Evolutionary conservation across 2,888 invertebrate genomes (phyloP).

Genomic region (Hermaeophaga mercurialis): DNA sequence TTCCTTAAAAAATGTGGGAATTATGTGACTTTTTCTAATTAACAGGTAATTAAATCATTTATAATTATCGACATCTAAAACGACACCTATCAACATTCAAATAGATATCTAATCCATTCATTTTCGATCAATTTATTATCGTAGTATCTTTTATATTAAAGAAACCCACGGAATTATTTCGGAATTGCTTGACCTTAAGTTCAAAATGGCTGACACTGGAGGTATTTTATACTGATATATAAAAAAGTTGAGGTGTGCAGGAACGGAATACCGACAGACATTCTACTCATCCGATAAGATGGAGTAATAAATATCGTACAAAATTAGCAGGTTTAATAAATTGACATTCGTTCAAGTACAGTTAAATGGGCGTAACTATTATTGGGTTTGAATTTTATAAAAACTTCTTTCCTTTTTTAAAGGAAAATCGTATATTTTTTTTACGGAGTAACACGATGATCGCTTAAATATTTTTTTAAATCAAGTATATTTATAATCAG

Average conservation of each 20-base stretch:
- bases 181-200: constrained; percentile 31
- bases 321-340: too few species aligned
- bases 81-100: background rate
- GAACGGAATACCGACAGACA: constrained; percentile 30
- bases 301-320: constrained; percentile 26
- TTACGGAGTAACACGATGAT: too few species aligned
- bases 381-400: too few species aligned
- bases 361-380: too few species aligned
- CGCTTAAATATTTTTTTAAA: too few species aligned
- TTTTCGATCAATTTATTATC: too few species aligned
- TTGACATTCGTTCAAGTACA: too few species aligned
- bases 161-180: background rate
- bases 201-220: constrained; percentile 38
- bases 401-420: too few species aligned
- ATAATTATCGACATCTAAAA: background rate
- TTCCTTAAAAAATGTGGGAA: constrained; percentile 11
- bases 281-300: constrained; percentile 21
- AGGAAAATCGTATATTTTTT: too few species aligned
- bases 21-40: constrained; percentile 25
- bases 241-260: constrained; percentile 34
- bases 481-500: too few species aligned
- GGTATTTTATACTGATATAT: constrained; percentile 35
- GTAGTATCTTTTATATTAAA: too few species aligned
- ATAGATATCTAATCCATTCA: too few species aligned
- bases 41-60: constrained; percentile 27